Evolutionary conservation across 2,113 vertebrate genomes (phyloP).

Genomic region (Brachyhypopomus gauderio): DNA sequence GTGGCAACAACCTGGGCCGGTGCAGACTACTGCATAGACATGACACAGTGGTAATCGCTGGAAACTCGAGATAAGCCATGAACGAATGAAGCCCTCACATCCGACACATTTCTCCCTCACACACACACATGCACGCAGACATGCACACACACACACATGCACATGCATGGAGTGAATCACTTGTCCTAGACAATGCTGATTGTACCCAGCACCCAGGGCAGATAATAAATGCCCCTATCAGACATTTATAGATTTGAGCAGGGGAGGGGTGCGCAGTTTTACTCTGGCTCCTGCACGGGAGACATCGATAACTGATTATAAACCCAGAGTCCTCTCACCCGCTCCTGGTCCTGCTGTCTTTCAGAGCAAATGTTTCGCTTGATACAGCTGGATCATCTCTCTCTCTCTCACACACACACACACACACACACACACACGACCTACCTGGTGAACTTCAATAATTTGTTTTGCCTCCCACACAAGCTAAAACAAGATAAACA

Average conservation of each 20-base stretch:
- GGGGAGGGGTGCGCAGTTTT: neutral
- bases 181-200: conserved; percentile 29
- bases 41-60: conserved; percentile 30
- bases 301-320: conserved; percentile 41
- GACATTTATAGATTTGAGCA: conserved; percentile 17
- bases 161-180: conserved; percentile 1
- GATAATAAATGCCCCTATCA: conserved; percentile 7
- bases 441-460: neutral
- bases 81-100: conserved; percentile 21
- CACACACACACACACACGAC: neutral
- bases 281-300: neutral
- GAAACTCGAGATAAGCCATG: conserved; percentile 43
- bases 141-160: conserved; percentile 19
- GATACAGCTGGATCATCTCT: neutral
- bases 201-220: neutral
- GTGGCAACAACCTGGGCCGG: conserved; percentile 25
- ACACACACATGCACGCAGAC: conserved; percentile 11
- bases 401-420: neutral
- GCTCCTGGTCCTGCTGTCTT: conserved; percentile 13
- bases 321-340: neutral
- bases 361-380: neutral
- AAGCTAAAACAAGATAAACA: neutral
- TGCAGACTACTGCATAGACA: conserved; percentile 29
- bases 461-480: neutral
- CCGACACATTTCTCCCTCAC: neutral